These are phyloP conservation scores for Epinotia bilunana DNA, from an alignment of 2,888 invertebrate genomes.

Conservation along the genomic window DNA sequence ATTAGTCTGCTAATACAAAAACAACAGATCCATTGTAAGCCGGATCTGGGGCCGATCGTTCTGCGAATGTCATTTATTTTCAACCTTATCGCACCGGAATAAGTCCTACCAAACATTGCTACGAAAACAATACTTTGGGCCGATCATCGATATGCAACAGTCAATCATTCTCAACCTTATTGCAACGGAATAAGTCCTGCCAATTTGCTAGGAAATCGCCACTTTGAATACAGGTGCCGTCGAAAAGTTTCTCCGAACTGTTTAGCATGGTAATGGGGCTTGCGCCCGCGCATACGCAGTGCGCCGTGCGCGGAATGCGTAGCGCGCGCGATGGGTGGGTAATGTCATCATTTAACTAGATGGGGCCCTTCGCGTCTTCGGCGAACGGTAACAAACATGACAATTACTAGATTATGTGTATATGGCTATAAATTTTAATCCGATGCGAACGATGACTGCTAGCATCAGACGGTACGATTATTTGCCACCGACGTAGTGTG, in stretches of 20 bases:
- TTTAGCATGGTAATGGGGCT: constrained; percentile 69
- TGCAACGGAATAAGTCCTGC: background rate
- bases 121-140: background rate
- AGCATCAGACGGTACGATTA: no score
- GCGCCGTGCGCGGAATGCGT: constrained; percentile 61
- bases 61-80: background rate
- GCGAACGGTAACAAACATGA: background rate
- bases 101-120: background rate
- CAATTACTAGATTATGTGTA: background rate
- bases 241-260: constrained; percentile 73
- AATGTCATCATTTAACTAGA: constrained; percentile 2
- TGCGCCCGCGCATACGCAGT: constrained; percentile 62
- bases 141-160: no score
- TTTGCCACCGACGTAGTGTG: no score
- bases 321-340: constrained; percentile 40
- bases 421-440: no score
- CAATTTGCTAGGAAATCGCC: background rate
- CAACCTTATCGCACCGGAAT: background rate
- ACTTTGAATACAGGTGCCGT: constrained; percentile 11
- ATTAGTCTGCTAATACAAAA: no score
- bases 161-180: background rate
- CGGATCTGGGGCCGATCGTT: no score
- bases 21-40: no score
- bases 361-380: background rate
- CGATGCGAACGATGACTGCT: no score